Base-by-base conservation (phyloP, 2,113 vertebrate species). In the Pomatorhinus ruficollis region DNA sequence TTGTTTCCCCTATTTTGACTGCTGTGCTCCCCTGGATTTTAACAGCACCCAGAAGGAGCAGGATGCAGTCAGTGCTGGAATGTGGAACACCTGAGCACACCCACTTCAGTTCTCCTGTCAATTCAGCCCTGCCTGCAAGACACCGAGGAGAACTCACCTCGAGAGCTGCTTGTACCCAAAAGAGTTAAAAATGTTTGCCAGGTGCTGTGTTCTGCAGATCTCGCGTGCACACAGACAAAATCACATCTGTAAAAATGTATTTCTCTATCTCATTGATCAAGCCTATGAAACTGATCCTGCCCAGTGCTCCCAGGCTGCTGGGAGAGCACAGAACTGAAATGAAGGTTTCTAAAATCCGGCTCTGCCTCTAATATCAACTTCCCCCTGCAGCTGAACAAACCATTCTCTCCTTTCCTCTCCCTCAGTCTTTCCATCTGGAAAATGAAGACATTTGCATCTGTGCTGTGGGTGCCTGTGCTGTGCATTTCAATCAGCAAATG, bases 371-470 rank as follows among this genome's bases (percentile, higher is more conserved):
- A 37, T 47, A 88, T 25, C 92, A 90, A 56, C 90, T 83, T 83
- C 74, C 80, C 76, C 61, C 52, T 68, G 64, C 95, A 95, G 90
- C 93, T 89, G 90, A 95, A 90, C 76, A 94, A 96, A 94, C 28
- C 1, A 0, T 88, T 81, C 83, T 60, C 40, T 89, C 72, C 89
- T 27, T 56, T 95, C 77, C 91, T 92, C 79, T 90, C 80, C 56
- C 57, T 90, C 85, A 66, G 83, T 33, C 79, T 84, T 89, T 97
- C 92, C 95, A 77, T 92, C 83, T 89, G 88, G 86, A 94, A 94
- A 94, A 74, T 10, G 64, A 74, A 88, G 92, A 56, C 69, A 81
- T 89, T 89, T 90, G 72, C 90, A 89, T 94, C 88, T 81, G 64
- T n/a, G 39, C 78, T 57, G 20, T 50, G 59, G 64, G 45, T 79